Percentiles rank a stretch among this genome's conserved stretches.
Evolutionary conservation across 2,797 vertebrate species (phyloP).

Genomic region (Neosilurus hyrtlii): DNA sequence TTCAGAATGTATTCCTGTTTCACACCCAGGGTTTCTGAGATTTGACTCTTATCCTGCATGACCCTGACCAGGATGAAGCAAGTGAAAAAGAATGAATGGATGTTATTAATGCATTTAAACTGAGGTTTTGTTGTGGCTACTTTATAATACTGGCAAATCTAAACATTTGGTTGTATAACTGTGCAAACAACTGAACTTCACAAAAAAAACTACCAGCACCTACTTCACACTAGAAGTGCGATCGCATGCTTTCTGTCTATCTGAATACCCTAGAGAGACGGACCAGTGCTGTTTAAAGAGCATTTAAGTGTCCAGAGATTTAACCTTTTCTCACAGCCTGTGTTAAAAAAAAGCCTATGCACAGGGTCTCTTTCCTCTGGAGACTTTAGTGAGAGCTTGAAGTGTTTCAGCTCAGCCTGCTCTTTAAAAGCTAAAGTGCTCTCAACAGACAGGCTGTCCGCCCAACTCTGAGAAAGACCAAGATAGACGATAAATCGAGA

Average conservation of each 20-base stretch:
- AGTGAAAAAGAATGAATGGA: not conserved
- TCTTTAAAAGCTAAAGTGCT: slow-evolving; percentile 58
- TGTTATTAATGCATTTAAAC: not conserved
- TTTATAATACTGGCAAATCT: not conserved
- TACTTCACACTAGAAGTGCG: slow-evolving; percentile 7
- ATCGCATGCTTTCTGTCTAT: slow-evolving; percentile 17
- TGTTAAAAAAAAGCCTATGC: slow-evolving; percentile 57
- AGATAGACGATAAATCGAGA: slow-evolving; percentile 5
- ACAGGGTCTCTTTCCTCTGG: slow-evolving; percentile 61
- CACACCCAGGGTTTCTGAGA: not conserved
- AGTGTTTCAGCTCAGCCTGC: slow-evolving; percentile 65
- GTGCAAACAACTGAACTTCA: not conserved
- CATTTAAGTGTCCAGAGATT: slow-evolving; percentile 55
- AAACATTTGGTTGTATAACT: not conserved
- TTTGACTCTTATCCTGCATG: not conserved
- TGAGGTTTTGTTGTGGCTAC: not conserved
- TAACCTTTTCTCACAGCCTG: slow-evolving; percentile 51
- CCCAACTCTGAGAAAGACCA: slow-evolving; percentile 1
- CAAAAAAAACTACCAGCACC: not conserved
- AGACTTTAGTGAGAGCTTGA: slow-evolving; percentile 66
- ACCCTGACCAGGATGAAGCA: not conserved
- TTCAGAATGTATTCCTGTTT: not conserved
- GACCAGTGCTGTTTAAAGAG: slow-evolving; percentile 47
- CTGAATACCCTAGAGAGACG: slow-evolving; percentile 36
- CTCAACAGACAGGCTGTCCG: slow-evolving; percentile 47